These are phyloP conservation scores for Alethe diademata DNA, from an alignment of 2,113 vertebrate genomes.

Conservation along the genomic window DNA sequence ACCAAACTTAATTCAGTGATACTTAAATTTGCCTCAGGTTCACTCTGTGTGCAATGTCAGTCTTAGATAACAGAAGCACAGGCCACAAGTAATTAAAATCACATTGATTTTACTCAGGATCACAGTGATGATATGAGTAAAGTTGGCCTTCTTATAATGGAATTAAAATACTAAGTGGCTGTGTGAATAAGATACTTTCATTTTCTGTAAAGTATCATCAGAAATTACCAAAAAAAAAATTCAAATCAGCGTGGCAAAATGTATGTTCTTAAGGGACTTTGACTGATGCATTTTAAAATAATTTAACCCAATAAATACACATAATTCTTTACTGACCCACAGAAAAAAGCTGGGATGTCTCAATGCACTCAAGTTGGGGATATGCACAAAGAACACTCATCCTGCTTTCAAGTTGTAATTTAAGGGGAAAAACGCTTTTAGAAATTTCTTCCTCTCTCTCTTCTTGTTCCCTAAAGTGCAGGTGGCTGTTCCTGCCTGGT, in stretches of 20 bases:
- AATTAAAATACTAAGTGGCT: neutral
- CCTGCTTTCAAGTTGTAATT: neutral
- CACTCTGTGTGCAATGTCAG: neutral
- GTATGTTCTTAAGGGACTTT: neutral
- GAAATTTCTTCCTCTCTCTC: neutral
- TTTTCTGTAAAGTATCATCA: neutral
- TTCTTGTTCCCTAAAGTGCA: neutral
- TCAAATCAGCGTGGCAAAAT: neutral
- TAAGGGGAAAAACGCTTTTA: neutral
- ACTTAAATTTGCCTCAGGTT: neutral
- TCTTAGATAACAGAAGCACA: neutral
- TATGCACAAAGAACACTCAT: neutral
- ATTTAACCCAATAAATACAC: neutral
- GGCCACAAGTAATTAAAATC: slow-evolving; percentile 9
- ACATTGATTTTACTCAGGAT: slow-evolving; percentile 16
- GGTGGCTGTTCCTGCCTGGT: neutral
- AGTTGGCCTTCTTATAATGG: neutral
- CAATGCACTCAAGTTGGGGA: neutral
- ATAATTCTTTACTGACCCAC: neutral
- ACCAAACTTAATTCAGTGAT: neutral
- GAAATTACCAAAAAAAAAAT: neutral
- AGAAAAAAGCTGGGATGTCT: neutral
- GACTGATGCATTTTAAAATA: neutral
- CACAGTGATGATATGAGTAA: neutral
- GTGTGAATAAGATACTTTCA: neutral